Percentiles rank a stretch among this genome's conserved stretches.
Evolutionary conservation across 2,888 invertebrate genomes (phyloP).

Genomic region (Spisula solida): DNA sequence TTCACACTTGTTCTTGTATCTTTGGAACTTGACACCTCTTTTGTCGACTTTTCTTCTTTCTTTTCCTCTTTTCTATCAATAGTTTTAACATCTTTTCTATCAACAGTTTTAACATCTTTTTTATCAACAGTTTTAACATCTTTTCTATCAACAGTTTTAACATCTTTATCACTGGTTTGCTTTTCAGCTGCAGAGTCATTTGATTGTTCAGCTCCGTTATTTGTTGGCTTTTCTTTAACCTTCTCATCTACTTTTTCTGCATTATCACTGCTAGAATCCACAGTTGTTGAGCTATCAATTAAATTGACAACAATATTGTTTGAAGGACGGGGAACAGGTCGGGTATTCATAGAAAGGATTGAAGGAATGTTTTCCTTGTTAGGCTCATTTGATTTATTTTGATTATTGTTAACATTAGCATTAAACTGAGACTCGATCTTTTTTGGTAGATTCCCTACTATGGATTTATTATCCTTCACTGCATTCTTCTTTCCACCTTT

Average conservation of each 20-base stretch:
- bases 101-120: neutral
- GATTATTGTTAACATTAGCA: conserved; percentile 21
- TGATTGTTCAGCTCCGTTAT: conserved; percentile 34
- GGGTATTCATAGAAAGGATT: neutral
- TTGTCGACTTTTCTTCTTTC: conserved; percentile 24
- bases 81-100: neutral
- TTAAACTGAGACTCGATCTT: conserved; percentile 6
- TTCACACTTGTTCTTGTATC: neutral
- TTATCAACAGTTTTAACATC: too few relatives aligned
- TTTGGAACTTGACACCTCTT: neutral
- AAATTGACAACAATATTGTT: conserved; percentile 54
- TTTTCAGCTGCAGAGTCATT: neutral
- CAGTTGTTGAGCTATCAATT: conserved; percentile 33
- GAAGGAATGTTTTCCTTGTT: conserved; percentile 63
- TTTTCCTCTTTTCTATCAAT: neutral
- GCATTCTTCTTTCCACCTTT: conserved; percentile 17
- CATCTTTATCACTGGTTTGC: neutral
- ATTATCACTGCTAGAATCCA: neutral
- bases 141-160: neutral
- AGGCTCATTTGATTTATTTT: conserved; percentile 43
- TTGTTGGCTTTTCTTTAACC: conserved; percentile 25
- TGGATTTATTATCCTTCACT: neutral
- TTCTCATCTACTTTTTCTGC: conserved; percentile 28
- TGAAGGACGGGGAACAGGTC: neutral
- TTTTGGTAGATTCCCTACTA: neutral